Conservation (phyloP, 2,888 invertebrate species). For the Macrophya annulata region DNA sequence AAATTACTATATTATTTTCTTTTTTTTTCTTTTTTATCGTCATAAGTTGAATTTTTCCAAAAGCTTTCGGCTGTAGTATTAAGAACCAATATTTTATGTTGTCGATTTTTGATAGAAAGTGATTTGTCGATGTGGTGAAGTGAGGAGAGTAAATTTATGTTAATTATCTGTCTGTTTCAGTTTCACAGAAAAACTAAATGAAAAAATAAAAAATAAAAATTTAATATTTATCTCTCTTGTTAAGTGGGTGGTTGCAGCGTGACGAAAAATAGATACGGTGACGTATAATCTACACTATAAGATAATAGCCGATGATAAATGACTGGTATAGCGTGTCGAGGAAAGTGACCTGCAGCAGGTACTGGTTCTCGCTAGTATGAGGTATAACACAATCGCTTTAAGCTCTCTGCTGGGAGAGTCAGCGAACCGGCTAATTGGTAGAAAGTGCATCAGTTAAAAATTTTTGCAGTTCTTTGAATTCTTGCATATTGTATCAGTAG, state of each 20-base stretch:
- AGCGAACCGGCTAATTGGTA: slow-evolving; percentile 53
- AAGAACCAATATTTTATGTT: too few species aligned
- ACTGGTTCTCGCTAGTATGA: background rate
- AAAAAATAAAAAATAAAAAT: background rate
- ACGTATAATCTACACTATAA: slow-evolving; percentile 30
- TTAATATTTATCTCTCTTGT: background rate
- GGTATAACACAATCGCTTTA: slow-evolving; percentile 39
- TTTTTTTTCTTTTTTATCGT: background rate
- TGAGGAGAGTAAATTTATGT: background rate
- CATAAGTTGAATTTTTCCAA: background rate
- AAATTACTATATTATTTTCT: background rate
- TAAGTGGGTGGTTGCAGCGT: slow-evolving; percentile 42
- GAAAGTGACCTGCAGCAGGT: slow-evolving; percentile 27
- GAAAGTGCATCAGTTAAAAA: slow-evolving; percentile 32
- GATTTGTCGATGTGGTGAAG: background rate
- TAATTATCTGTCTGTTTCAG: slow-evolving; percentile 22
- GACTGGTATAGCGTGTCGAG: slow-evolving; percentile 19
- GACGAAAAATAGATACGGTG: slow-evolving; percentile 39
- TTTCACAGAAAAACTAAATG: background rate
- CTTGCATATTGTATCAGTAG: slow-evolving; percentile 39
- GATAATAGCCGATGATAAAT: slow-evolving; percentile 52
- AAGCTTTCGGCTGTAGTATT: background rate
- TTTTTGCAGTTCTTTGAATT: slow-evolving; percentile 33
- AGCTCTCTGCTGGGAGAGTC: slow-evolving; percentile 30
- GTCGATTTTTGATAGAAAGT: background rate